Percentiles rank a stretch among this genome's conserved stretches.
Evolutionary conservation across 2,888 invertebrate species (phyloP).

Genomic region (Dasypolia templi): DNA sequence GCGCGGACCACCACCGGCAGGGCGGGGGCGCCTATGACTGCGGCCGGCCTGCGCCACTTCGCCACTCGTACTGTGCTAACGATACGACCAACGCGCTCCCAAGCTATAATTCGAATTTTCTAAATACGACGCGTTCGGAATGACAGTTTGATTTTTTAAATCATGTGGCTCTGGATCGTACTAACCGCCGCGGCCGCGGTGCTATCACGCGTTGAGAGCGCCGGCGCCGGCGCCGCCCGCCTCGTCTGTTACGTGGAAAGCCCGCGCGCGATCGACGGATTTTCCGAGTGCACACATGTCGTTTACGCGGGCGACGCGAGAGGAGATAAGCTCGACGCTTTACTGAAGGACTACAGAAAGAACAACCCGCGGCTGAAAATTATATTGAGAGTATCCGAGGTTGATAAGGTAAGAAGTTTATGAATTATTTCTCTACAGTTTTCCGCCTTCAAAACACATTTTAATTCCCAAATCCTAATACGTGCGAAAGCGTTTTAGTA

Average conservation of each 20-base stretch:
- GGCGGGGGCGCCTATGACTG: constrained; percentile 87
- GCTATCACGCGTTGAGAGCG: constrained; percentile 74
- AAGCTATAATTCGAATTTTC: constrained; percentile 68
- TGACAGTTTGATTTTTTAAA: constrained; percentile 79
- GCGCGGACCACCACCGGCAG: constrained; percentile 72
- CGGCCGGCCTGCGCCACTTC: constrained; percentile 71
- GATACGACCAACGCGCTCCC: constrained; percentile 84
- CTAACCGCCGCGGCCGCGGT: constrained; percentile 79
- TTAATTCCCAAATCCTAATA: constrained; percentile 37
- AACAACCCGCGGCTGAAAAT: constrained; percentile 89
- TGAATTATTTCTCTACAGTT: constrained; percentile 12
- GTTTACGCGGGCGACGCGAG: constrained; percentile 86
- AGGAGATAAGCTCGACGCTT: constrained; percentile 83
- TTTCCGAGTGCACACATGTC: constrained; percentile 88
- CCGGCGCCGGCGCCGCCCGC: constrained; percentile 87
- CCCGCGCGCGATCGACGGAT: constrained; percentile 76
- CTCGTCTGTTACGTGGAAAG: constrained; percentile 86
- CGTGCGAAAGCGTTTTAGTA: constrained; percentile 35
- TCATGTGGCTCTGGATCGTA: constrained; percentile 85
- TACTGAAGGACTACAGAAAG: constrained; percentile 88
- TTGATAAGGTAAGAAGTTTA: constrained; percentile 89
- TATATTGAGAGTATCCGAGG: constrained; percentile 89
- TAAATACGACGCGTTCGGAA: constrained; percentile 77
- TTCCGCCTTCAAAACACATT: constrained; percentile 33
- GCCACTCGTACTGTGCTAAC: constrained; percentile 85